Conservation (phyloP, 2,113 vertebrate species). For the Sigmodon hispidus region DNA sequence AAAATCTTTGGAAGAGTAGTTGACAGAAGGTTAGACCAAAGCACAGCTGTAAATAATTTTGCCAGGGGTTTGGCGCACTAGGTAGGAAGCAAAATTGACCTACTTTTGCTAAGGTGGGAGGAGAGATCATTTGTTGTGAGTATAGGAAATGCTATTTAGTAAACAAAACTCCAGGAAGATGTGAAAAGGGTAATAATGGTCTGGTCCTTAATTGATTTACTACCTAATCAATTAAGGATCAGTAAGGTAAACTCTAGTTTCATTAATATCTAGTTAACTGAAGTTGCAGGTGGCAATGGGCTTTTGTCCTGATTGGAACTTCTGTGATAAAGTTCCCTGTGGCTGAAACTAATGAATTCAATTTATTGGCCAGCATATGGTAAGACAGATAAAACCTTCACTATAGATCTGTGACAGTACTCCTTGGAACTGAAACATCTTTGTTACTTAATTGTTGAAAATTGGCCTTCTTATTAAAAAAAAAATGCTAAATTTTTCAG, state of each 20-base stretch:
- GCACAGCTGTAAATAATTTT: not conserved
- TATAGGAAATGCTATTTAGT: not conserved
- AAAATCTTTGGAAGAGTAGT: not conserved
- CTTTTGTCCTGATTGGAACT: not conserved
- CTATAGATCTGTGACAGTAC: not conserved
- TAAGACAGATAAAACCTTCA: not conserved
- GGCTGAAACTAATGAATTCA: not conserved
- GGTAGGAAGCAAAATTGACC: not conserved
- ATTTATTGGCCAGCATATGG: not conserved
- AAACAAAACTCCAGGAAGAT: not conserved
- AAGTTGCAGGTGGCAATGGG: not conserved
- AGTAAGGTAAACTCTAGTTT: not conserved
- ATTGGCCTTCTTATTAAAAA: not conserved
- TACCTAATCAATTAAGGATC: not conserved
- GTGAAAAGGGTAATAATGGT: not conserved
- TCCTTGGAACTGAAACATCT: not conserved
- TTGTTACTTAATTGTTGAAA: not conserved
- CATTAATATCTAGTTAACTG: not conserved
- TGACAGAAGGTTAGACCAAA: not conserved
- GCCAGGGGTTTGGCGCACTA: rapidly evolving
- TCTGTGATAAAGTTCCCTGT: not conserved
- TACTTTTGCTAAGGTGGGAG: not conserved
- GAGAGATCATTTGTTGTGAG: not conserved
- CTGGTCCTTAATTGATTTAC: not conserved
- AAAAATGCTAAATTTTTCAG: not conserved